Evolutionary conservation across 2,113 vertebrate species (phyloP).

Genomic region (Hyla sarda): DNA sequence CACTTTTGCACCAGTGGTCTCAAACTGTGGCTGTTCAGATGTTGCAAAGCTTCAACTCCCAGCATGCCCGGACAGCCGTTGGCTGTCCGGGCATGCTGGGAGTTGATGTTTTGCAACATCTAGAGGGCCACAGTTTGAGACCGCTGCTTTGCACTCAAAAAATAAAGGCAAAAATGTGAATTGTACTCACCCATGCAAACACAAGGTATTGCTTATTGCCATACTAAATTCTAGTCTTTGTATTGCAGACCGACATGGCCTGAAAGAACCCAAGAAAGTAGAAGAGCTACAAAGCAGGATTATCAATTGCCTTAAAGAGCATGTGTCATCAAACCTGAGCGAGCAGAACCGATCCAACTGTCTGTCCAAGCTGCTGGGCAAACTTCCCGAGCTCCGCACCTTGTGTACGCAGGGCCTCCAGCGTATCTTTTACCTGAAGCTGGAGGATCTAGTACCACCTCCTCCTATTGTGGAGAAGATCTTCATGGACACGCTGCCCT

Average conservation of each 20-base stretch:
- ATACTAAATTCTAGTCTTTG: background rate
- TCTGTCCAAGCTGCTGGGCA: conserved; percentile 89
- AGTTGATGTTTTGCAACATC: no score
- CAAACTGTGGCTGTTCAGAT: no score
- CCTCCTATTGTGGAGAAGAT: conserved; percentile 93
- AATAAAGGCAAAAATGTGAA: no score
- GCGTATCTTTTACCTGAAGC: conserved; percentile 95
- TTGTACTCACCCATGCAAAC: no score
- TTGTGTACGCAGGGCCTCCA: conserved; percentile 93
- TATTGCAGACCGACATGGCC: conserved; percentile 86
- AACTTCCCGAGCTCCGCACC: conserved; percentile 91
- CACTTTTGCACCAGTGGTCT: no score
- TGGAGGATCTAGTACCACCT: conserved; percentile 90
- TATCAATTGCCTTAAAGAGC: conserved; percentile 91
- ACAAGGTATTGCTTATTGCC: background rate
- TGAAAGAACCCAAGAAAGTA: conserved; percentile 87
- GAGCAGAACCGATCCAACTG: conserved; percentile 81
- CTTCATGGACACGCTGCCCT: conserved; percentile 92
- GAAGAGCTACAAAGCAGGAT: conserved; percentile 94
- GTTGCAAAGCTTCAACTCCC: no score
- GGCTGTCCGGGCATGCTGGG: no score
- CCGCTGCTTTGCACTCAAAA: no score
- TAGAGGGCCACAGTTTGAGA: no score
- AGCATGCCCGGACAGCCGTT: no score
- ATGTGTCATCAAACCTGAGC: conserved; percentile 72